Base-by-base conservation (phyloP, 2,113 vertebrate genomes). In the Zingel zingel region DNA sequence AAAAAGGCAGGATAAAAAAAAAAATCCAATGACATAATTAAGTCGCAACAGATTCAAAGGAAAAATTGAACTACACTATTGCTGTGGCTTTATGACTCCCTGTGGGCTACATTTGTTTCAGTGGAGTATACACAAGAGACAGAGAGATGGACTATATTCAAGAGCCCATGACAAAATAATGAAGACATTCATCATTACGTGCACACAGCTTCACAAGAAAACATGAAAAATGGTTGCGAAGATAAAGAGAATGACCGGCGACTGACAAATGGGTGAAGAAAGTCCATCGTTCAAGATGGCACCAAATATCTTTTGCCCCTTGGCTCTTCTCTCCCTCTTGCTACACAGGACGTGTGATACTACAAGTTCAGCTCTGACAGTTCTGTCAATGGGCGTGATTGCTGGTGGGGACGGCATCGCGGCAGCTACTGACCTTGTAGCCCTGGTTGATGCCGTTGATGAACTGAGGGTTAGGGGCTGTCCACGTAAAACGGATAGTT, bases 371-470 rank as follows among this genome's bases (percentile, higher is more conserved):
- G 67, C 83, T n/a, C 54, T 76, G 91, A 89, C 89, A 85, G 63
- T 2, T 79, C 83, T 51, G 81, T 86, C 87, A 62, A 82, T 74
- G 87, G 65, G 69, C 10, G 74, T 30, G 62, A 86, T 58, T 81
- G 36, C 78, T 10, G 1, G 12, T 1, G 67, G 33, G 13, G 72
- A 64, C 6, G 61, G n/a, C 27, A 1, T 30, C 0, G 67, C 16
- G 10, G 76, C 45, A 1, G 23, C 58, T 10, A 73, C 93, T 89
- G 93, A 99, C 98, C 98, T 99, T 99, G 95, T 99, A 99, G 65
- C 98, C 98, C 92, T 99, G 98, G 95, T 99, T 99, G 95, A 99
- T 99, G 80, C 98, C 98, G 0, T 99, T 99, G 95, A 99, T 97
- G 94, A 99, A 99, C 94, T 99, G 98, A 11, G 98, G 98, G 92